Evolutionary conservation across 2,888 invertebrate species (phyloP).

Genomic region (Eupithecia exiguata): DNA sequence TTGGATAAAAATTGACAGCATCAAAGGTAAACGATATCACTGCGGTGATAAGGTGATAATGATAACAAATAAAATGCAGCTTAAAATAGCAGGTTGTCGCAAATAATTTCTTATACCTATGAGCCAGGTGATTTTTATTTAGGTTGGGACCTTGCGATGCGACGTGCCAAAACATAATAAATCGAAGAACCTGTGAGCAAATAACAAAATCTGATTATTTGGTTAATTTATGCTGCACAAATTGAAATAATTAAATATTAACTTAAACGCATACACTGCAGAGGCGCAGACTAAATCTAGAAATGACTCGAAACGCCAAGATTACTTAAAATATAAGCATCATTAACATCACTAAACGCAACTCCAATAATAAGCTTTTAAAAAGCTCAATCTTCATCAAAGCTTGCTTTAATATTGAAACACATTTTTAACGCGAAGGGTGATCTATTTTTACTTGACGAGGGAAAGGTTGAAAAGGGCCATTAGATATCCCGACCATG

Average conservation of each 20-base stretch:
- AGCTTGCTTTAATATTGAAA: conserved; percentile 7
- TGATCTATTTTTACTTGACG: conserved; percentile 65
- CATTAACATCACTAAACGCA: conserved; percentile 8
- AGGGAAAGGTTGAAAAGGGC: conserved; percentile 62
- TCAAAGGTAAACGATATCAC: conserved; percentile 9
- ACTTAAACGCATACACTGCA: conserved; percentile 50
- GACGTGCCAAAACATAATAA: not conserved
- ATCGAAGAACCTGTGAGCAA: not conserved
- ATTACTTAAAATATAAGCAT: not conserved
- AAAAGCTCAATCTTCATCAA: conserved; percentile 1
- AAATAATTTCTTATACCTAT: not conserved
- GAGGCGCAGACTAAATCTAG: conserved; percentile 21
- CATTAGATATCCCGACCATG: conserved; percentile 61
- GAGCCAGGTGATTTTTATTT: not conserved
- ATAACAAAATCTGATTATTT: conserved; percentile 41
- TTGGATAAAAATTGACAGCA: conserved; percentile 47
- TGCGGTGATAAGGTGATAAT: not conserved
- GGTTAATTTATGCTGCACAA: conserved; percentile 56
- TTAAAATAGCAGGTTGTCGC: not conserved
- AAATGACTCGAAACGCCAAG: not conserved
- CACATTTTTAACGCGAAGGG: conserved; percentile 42
- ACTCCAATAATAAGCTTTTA: conserved; percentile 2
- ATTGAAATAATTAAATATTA: conserved; percentile 53
- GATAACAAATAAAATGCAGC: not conserved
- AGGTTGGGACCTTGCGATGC: not conserved